Conservation (phyloP, 2,113 vertebrate species). For the Dicrurus megarhynchus region DNA sequence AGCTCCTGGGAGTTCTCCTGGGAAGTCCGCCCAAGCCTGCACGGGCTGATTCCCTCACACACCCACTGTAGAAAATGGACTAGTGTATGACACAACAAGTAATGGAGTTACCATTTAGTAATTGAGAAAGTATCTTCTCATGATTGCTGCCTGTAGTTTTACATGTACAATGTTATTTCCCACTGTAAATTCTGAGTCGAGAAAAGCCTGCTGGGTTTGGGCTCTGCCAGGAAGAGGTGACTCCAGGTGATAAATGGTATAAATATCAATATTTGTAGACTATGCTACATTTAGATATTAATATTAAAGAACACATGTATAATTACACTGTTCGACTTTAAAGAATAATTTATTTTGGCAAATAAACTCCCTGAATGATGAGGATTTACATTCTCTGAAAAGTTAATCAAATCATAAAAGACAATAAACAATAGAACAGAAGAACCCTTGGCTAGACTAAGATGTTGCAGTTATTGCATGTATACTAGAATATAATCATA, state of each 20-base stretch:
- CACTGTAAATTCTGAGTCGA: neutral
- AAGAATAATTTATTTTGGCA: neutral
- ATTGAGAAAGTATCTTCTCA: neutral
- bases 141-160: neutral
- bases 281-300: neutral
- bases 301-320: neutral
- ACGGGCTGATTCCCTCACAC: neutral
- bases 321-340: neutral
- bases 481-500: neutral
- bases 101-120: neutral
- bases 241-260: neutral
- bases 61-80: neutral
- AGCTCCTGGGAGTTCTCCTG: neutral
- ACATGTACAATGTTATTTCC: neutral
- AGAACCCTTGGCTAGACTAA: neutral
- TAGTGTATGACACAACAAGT: neutral
- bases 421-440: neutral
- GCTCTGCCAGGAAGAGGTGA: neutral
- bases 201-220: neutral
- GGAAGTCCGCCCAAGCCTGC: neutral
- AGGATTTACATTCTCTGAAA: neutral
- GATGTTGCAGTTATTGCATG: neutral
- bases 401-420: neutral
- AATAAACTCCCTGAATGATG: neutral
- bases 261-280: neutral